Base-by-base conservation (phyloP, 64 coral and sea anemone species). In the Trachythela sp. region DNA sequence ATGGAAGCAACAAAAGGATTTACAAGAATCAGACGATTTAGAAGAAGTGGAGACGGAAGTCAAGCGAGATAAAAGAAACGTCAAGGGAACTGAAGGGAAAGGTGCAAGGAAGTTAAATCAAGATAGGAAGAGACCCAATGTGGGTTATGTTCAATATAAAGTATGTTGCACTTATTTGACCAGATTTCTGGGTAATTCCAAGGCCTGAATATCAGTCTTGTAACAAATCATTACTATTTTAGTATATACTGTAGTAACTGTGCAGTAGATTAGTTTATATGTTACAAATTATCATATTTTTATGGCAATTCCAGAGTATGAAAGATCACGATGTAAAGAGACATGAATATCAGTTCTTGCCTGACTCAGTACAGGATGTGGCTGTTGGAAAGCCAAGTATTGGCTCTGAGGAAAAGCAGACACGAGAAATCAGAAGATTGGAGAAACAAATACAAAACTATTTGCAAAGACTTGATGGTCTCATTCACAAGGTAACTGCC, bases 1-100 rank as follows among this genome's bases (percentile, higher is more conserved):
- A 27, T 64, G 56, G 70, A 91, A 88, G 20, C 92, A 92, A 68
- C 39, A 94, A 52, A 40, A 86, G 48, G 90, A 77, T 54, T 42
- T 36, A 56, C 26, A 80, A 11, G 87, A 87, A 41, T 43, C 54
- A 2, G 37, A 45, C 32, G 85, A 87, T 31, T 83, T 51, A 84
- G 77, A 91, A 15, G 87, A 45, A 34, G 36, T 15, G 50, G 83
- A 45, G n/a, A 26, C 4, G 40, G 83, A 85, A 56, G 76, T 29
- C 36, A 92, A 91, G 84, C 76, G 48, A 18, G 85, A 86, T 64
- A 80, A 31, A 38, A 84, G 33, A 42, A 31, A 36, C 30, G 45
- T 26, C 35, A 94, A 88, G 83, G 77, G 70, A 51, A 27, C n/a
- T 40, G 67, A 48, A 56, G 34, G n/a, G 32, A 94, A 88, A 40